Conservation (phyloP, 2,797 vertebrate genomes). For the Malurus leucopterus region DNA sequence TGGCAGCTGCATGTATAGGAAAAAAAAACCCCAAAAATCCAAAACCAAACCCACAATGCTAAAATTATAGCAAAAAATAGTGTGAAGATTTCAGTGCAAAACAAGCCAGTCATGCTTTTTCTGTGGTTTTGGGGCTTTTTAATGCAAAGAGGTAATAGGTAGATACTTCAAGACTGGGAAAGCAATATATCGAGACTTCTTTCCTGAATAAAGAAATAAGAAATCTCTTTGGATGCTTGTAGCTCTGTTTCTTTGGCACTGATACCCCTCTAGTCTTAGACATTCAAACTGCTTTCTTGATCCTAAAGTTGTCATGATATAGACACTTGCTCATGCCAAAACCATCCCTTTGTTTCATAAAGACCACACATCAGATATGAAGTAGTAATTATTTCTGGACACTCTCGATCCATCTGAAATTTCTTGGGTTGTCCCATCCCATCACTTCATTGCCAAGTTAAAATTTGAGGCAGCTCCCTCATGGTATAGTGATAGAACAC, state of each 20-base stretch:
- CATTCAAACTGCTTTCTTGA: neutral
- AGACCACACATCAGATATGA: neutral
- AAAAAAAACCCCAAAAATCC: neutral
- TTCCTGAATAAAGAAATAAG: neutral
- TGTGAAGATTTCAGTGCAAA: neutral
- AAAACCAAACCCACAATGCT: neutral
- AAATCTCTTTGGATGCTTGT: neutral
- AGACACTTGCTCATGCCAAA: neutral
- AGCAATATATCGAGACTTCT: neutral
- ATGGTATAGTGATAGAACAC: neutral
- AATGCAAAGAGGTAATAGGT: neutral
- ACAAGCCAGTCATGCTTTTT: neutral
- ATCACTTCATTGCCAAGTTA: neutral
- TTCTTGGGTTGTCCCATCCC: neutral
- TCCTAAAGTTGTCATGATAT: neutral
- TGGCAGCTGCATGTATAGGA: neutral
- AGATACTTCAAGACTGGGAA: neutral
- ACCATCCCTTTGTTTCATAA: neutral
- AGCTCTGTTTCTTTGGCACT: neutral
- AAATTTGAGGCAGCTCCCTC: neutral
- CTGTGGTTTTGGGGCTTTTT: neutral
- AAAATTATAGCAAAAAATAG: neutral
- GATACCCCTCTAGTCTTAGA: neutral
- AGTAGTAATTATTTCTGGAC: neutral
- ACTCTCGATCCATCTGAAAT: neutral